Percentiles rank a stretch among this genome's conserved stretches.
These are phyloP conservation scores for Scomber colias DNA, from an alignment of 2,113 vertebrate species.

Conservation along the genomic window DNA sequence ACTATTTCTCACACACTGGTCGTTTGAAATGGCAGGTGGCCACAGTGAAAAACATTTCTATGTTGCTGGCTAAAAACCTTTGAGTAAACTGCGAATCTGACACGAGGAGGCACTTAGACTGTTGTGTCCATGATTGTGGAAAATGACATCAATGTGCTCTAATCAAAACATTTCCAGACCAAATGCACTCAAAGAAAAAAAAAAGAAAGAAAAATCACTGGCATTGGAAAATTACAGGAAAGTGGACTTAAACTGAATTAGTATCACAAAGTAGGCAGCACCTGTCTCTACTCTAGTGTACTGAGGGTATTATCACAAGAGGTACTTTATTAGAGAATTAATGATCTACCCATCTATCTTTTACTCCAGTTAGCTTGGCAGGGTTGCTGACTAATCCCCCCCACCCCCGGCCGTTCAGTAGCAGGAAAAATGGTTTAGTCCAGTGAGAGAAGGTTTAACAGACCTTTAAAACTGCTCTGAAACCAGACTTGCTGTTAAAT, in stretches of 20 bases:
- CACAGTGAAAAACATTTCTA: conserved; percentile 14
- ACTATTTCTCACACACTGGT: neutral
- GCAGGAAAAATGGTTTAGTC: conserved; percentile 26
- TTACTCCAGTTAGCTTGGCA: conserved; percentile 19
- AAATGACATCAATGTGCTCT: conserved; percentile 10
- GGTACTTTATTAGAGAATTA: conserved; percentile 32
- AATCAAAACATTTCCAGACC: conserved; percentile 17
- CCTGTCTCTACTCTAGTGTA: neutral
- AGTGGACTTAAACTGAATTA: conserved; percentile 22
- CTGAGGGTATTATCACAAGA: conserved; percentile 6
- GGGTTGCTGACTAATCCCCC: conserved; percentile 31
- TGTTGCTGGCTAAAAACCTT: conserved; percentile 11
- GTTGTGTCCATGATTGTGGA: conserved; percentile 23
- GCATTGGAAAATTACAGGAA: conserved; percentile 23
- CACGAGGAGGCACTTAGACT: conserved; percentile 69
- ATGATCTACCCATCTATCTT: conserved; percentile 37
- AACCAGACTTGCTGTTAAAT: conserved; percentile 19
- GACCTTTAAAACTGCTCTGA: conserved; percentile 2
- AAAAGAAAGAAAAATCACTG: conserved; percentile 7
- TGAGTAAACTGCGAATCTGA: conserved; percentile 24
- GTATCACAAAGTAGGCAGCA: conserved; percentile 34
- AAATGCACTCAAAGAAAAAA: conserved; percentile 18
- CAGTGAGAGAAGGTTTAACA: neutral
- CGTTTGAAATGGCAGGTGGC: neutral
- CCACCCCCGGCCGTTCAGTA: conserved; percentile 11